These are phyloP conservation scores for Passerina amoena DNA, from an alignment of 2,113 vertebrate species.

Conservation along the genomic window DNA sequence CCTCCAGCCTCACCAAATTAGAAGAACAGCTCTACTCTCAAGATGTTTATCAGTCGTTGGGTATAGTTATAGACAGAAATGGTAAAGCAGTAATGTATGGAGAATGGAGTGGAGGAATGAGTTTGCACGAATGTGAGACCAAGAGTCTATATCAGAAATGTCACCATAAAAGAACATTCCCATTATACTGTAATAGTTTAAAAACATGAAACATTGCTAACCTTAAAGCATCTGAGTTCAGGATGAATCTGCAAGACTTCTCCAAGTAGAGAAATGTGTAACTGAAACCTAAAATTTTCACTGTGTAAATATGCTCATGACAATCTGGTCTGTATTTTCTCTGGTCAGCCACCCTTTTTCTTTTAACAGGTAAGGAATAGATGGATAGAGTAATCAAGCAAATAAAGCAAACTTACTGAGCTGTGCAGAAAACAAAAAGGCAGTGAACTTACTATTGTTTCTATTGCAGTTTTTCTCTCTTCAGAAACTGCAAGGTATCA, in stretches of 20 bases:
- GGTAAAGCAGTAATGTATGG: not conserved
- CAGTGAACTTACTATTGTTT: not conserved
- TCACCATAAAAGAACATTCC: not conserved
- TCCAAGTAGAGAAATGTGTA: not conserved
- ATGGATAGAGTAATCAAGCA: not conserved
- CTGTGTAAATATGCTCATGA: not conserved
- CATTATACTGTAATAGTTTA: not conserved
- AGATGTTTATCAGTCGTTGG: not conserved
- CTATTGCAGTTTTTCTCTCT: not conserved
- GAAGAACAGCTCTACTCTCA: not conserved
- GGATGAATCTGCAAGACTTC: not conserved
- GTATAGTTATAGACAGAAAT: not conserved
- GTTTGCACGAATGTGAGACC: not conserved
- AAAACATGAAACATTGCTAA: not conserved
- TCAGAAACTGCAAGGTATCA: not conserved
- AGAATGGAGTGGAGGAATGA: not conserved
- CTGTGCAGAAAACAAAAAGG: not conserved
- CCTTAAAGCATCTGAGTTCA: not conserved
- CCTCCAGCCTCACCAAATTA: not conserved
- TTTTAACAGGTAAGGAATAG: not conserved
- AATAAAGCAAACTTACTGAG: not conserved
- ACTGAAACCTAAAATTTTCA: not conserved
- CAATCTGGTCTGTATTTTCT: not conserved
- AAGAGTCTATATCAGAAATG: rapidly evolving
- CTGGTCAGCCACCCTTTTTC: not conserved